phyloP scores from a whole-genome alignment of 37 sponge, comb jelly and placozoan genomes.

The Aplysina aerophoba region DNA sequence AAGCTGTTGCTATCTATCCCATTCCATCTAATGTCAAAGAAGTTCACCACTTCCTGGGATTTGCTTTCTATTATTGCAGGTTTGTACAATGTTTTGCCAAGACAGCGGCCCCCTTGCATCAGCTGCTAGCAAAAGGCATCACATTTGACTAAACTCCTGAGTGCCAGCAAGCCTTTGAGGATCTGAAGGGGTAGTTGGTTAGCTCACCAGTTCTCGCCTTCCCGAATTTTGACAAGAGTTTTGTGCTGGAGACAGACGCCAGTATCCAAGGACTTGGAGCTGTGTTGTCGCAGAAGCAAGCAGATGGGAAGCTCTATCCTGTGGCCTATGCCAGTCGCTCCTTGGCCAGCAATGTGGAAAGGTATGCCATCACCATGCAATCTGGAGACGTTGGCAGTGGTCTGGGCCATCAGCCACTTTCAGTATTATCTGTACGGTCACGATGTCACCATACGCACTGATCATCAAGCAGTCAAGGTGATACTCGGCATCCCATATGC shows the following conservation, averaged over 20 bases:
- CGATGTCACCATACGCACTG: slow-evolving; percentile 29
- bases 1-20: neutral
- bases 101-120: no score
- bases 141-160: no score
- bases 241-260: slow-evolving; percentile 55
- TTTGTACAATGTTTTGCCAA: neutral
- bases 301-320: slow-evolving; percentile 23
- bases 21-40: neutral
- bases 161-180: no score
- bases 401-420: slow-evolving; percentile 47
- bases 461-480: slow-evolving; percentile 44
- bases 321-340: slow-evolving; percentile 32
- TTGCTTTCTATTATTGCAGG: neutral
- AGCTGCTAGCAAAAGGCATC: no score
- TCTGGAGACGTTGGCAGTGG: slow-evolving; percentile 43
- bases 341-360: slow-evolving; percentile 20
- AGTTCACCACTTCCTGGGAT: slow-evolving; percentile 32
- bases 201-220: slow-evolving; percentile 18
- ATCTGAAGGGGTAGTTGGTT: no score
- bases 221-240: slow-evolving; percentile 34
- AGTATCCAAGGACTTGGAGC: slow-evolving; percentile 40
- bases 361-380: slow-evolving; percentile 23
- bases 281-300: slow-evolving; percentile 26
- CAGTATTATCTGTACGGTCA: slow-evolving; percentile 28
- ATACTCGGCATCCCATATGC: slow-evolving; percentile 23